These are phyloP conservation scores for Gortyna flavago DNA, from an alignment of 2,888 invertebrate genomes.

Conservation along the genomic window DNA sequence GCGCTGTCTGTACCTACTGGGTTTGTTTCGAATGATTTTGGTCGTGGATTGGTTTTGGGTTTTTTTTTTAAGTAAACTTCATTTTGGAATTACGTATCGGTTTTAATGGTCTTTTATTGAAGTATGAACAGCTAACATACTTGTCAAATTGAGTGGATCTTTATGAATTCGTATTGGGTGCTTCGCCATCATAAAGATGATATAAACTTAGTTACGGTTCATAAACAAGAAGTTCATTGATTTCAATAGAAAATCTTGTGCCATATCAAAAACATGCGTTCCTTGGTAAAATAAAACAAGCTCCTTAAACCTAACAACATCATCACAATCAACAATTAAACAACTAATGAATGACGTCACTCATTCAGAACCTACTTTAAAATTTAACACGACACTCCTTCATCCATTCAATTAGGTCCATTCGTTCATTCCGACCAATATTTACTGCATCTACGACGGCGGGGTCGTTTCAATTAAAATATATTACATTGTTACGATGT, in stretches of 20 bases:
- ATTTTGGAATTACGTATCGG: not conserved
- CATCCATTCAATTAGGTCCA: constrained; percentile 67
- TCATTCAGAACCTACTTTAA: constrained; percentile 65
- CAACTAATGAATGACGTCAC: constrained; percentile 60
- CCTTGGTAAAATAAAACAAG: constrained; percentile 29
- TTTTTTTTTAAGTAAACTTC: not conserved
- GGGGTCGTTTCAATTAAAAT: constrained; percentile 88
- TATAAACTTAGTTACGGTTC: not conserved
- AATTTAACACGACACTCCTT: constrained; percentile 64
- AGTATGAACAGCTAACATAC: not conserved
- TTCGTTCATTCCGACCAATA: constrained; percentile 77
- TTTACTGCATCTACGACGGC: constrained; percentile 74
- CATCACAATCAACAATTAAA: constrained; percentile 45
- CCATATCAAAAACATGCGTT: constrained; percentile 1
- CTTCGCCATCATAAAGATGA: not conserved
- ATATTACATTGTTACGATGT: constrained; percentile 87
- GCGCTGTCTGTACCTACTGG: constrained; percentile 46
- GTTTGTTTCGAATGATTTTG: constrained; percentile 1
- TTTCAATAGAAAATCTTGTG: not conserved
- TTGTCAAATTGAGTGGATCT: not conserved
- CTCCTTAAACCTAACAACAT: constrained; percentile 33
- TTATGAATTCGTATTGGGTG: not conserved
- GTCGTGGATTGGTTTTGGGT: not conserved
- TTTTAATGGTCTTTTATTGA: not conserved
- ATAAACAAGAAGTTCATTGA: not conserved